Evolutionary conservation across 92 coral and sea anemone genomes (phyloP).

Genomic region (Epizoanthus illoricatus): DNA sequence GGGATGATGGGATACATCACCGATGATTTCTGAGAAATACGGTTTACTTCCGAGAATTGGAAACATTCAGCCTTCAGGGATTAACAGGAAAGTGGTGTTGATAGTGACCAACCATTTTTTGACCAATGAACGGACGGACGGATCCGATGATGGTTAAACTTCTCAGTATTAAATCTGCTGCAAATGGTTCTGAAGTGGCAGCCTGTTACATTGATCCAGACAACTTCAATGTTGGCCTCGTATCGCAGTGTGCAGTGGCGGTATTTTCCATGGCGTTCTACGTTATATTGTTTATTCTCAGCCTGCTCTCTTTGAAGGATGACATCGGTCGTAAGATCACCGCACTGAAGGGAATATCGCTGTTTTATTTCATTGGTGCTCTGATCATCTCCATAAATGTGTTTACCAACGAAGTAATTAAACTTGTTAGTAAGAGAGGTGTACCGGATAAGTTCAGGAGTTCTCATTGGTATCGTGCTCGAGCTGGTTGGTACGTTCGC

Average conservation of each 20-base stretch:
- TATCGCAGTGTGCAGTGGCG: neutral
- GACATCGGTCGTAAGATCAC: neutral
- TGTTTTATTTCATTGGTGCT: neutral
- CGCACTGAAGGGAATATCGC: constrained; percentile 3
- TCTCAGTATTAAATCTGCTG: neutral
- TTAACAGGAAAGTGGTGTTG: neutral
- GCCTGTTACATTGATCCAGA: neutral
- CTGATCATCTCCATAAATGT: constrained; percentile 12
- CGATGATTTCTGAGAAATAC: too few species aligned
- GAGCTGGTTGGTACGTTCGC: neutral
- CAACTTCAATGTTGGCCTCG: neutral
- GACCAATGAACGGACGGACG: too few species aligned
- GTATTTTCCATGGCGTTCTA: neutral
- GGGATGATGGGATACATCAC: too few species aligned
- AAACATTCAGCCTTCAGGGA: neutral
- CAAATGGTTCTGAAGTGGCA: neutral
- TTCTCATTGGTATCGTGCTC: neutral
- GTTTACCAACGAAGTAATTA: neutral
- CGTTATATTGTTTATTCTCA: neutral
- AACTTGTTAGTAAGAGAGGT: neutral
- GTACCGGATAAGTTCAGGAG: constrained; percentile 6
- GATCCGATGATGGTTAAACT: neutral
- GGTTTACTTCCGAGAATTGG: neutral
- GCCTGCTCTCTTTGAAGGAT: neutral
- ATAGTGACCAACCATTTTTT: neutral